A percentile compares a stretch with the other conserved stretches of the same genome.
phyloP scores from a whole-genome alignment of 1,140 invertebrate genomes.

The Littorina saxatilis region DNA sequence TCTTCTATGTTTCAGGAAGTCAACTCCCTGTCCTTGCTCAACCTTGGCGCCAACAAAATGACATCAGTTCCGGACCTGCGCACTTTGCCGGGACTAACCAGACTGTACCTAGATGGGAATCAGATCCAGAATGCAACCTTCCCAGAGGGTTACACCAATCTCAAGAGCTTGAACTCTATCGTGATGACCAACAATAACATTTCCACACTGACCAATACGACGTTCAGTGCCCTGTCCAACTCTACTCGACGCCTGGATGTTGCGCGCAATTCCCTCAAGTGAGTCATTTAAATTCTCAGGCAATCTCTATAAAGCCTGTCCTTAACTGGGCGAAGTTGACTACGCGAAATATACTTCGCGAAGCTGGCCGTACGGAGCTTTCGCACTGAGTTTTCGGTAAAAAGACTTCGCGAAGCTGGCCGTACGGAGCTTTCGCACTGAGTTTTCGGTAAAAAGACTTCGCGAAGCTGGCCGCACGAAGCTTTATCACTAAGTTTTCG shows the following conservation, averaged over 20 bases:
- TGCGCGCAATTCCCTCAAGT: slow-evolving; percentile 27
- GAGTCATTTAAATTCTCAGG: no score
- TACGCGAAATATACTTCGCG: no score
- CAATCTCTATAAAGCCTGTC: no score
- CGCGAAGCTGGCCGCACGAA: no score
- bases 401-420: no score
- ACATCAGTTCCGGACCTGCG: slow-evolving; percentile 46
- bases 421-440: no score
- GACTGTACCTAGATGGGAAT: slow-evolving; percentile 55
- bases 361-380: no score
- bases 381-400: no score
- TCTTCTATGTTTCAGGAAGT: slow-evolving; percentile 28
- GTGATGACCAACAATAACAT: slow-evolving; percentile 60
- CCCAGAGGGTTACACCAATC: slow-evolving; percentile 40
- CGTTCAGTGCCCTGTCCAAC: slow-evolving; percentile 50
- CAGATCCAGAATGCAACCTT: slow-evolving; percentile 53
- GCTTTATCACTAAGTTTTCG: no score
- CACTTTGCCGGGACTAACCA: slow-evolving; percentile 40
- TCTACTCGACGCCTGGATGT: slow-evolving; percentile 47
- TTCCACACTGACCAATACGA: slow-evolving; percentile 39
- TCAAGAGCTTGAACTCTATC: slow-evolving; percentile 37
- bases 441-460: no score
- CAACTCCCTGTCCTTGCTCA: slow-evolving; percentile 41
- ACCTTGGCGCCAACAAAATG: slow-evolving; percentile 51
- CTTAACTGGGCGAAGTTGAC: no score